These are phyloP conservation scores for Smittia sp. DNA, from an alignment of 2,888 invertebrate species.

Conservation along the genomic window DNA sequence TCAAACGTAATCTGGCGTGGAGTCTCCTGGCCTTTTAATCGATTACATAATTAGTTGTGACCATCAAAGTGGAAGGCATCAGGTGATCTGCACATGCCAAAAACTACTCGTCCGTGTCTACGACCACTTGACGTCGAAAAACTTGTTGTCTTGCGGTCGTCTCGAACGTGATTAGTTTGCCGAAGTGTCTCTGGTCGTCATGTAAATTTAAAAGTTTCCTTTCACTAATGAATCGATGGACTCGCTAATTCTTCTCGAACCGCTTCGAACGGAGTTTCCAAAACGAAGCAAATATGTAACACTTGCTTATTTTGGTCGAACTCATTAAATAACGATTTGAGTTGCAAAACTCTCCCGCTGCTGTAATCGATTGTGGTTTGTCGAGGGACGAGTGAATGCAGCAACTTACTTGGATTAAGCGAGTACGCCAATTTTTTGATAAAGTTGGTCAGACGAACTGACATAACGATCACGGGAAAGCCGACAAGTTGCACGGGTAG, in stretches of 20 bases:
- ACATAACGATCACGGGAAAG: conserved; percentile 77
- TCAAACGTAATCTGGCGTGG: conserved; percentile 33
- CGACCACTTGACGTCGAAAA: not conserved
- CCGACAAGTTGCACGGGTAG: conserved; percentile 81
- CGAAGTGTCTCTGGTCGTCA: not conserved
- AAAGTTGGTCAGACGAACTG: conserved; percentile 76
- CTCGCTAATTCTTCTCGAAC: not conserved
- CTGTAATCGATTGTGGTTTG: not conserved
- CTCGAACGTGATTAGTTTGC: not conserved
- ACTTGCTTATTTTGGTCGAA: not conserved
- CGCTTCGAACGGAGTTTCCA: not conserved
- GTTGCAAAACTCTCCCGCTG: conserved; percentile 12
- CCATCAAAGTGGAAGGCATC: conserved; percentile 34
- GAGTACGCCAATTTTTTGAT: conserved; percentile 80
- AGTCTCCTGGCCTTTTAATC: conserved; percentile 28
- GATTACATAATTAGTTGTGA: conserved; percentile 41
- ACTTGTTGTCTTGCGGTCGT: not conserved
- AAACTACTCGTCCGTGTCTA: not conserved
- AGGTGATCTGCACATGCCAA: not conserved
- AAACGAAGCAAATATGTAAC: not conserved
- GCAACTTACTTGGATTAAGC: conserved; percentile 70
- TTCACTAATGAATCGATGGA: not conserved
- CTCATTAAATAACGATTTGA: not conserved
- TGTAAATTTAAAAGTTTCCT: conserved; percentile 6
- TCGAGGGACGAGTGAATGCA: not conserved